Base-by-base conservation (phyloP, 1,140 invertebrate species). In the Uloborus diversus region DNA sequence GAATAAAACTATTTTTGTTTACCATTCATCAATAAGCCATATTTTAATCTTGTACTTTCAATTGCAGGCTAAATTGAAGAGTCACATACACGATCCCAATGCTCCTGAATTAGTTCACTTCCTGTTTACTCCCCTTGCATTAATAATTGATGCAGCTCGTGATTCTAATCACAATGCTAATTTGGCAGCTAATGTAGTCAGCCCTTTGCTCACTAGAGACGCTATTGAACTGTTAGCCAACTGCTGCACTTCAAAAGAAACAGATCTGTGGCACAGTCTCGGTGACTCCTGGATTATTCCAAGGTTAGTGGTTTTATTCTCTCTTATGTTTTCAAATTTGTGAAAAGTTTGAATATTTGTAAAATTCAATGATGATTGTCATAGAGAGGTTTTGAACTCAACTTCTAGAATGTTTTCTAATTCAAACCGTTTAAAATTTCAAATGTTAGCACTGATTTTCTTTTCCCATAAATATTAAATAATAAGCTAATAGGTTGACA, bases 91-190 rank as follows among this genome's bases (percentile, higher is more conserved):
- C 86, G 97, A 99, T 86, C 98, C 98, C 0, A 99, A 99, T 88
- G 97, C 98, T 4, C 97, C 98, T 0, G 98, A 99, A 87, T 87
- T 99, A 76, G 96, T 99, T 3, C 98, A 99, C 85, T 99, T 99
- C 86, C 89, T 99, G 13, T 99, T 99, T 87, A 99, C 97, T 30
- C 98, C 98, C 1, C 86, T 99, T 76, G 96, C 96, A 9, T 88
- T 99, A 20, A 98, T 99, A 84, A 95, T 99, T 47, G 80, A 81
- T 78, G 80, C 80, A 25, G 80, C 80, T 53, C 42, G 65, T 13
- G 70, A 81, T 35, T 76, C 80, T 23, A 76, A 68, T 23, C 68
- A 76, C 13, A 69, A 47, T 30, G 66, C 79, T 37, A 80, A 80
- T 57, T 61, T 80, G 13, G 69, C 80, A 51, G 90, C 92, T 49